These are phyloP conservation scores for Neoseiulus cucumeris DNA, from an alignment of 1,140 invertebrate species.

Conservation along the genomic window DNA sequence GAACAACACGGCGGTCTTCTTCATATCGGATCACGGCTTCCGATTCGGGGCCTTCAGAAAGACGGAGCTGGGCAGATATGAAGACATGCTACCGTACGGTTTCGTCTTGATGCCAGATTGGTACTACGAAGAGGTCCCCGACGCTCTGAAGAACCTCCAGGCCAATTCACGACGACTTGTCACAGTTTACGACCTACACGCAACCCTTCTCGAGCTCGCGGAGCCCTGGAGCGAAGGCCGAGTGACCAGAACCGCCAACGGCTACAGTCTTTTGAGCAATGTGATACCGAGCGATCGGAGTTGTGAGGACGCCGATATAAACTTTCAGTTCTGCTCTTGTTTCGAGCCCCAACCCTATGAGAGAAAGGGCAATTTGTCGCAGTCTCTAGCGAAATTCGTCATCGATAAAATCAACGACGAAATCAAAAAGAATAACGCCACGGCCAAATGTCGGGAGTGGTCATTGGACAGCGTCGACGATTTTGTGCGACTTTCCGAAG, in stretches of 20 bases:
- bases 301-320: not conserved
- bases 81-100: not conserved
- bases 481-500: not conserved
- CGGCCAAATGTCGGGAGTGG: not conserved
- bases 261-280: not conserved
- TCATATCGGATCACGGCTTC: conserved; percentile 1
- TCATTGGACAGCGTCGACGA: not conserved
- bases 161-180: not conserved
- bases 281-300: not conserved
- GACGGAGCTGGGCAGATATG: not conserved
- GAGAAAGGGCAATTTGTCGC: not conserved
- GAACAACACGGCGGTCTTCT: conserved; percentile 6
- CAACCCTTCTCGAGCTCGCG: not conserved
- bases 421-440: not conserved
- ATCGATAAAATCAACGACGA: not conserved
- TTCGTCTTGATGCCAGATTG: not conserved
- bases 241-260: not conserved
- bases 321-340: too few species aligned
- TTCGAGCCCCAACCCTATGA: not conserved
- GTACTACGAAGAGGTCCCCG: not conserved
- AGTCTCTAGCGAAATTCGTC: not conserved
- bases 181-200: not conserved
- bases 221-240: not conserved
- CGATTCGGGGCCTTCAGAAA: not conserved
- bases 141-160: not conserved